phyloP scores from a whole-genome alignment of 2,888 invertebrate genomes.

The Athrips mouffetella region DNA sequence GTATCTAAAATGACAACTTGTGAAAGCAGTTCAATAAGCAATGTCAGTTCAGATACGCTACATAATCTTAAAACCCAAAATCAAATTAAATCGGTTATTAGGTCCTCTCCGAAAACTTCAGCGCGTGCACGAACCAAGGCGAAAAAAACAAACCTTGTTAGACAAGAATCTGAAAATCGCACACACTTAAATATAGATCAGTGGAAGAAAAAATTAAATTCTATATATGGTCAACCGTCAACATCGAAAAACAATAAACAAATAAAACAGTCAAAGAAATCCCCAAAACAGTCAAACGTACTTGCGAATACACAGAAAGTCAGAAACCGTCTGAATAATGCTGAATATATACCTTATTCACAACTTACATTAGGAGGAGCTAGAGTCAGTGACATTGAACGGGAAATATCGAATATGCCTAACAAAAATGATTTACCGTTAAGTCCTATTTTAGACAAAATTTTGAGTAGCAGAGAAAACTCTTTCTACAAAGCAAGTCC shows the following conservation, averaged over 20 bases:
- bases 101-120: conserved; percentile 36
- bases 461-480: conserved; percentile 59
- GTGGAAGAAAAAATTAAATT: conserved; percentile 60
- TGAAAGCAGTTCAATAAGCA: conserved; percentile 60
- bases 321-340: conserved; percentile 39
- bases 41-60: conserved; percentile 44
- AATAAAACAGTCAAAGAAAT: conserved; percentile 29
- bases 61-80: conserved; percentile 36
- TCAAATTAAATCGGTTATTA: conserved; percentile 29
- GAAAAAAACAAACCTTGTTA: conserved; percentile 25
- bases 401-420: conserved; percentile 53
- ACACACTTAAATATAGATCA: conserved; percentile 45
- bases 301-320: conserved; percentile 12
- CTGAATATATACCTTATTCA: conserved; percentile 70
- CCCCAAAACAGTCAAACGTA: conserved; percentile 29
- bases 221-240: conserved; percentile 48
- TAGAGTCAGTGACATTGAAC: conserved; percentile 61
- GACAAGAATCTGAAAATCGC: conserved; percentile 37
- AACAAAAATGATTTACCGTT: conserved; percentile 52
- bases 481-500: conserved; percentile 48
- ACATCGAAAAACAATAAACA: conserved; percentile 33
- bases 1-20: conserved; percentile 55
- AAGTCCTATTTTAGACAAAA: conserved; percentile 61
- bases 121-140: conserved; percentile 30
- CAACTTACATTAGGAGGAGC: conserved; percentile 68